Conservation (phyloP, 2,113 vertebrate genomes). For the Pleuronectes platessa region DNA sequence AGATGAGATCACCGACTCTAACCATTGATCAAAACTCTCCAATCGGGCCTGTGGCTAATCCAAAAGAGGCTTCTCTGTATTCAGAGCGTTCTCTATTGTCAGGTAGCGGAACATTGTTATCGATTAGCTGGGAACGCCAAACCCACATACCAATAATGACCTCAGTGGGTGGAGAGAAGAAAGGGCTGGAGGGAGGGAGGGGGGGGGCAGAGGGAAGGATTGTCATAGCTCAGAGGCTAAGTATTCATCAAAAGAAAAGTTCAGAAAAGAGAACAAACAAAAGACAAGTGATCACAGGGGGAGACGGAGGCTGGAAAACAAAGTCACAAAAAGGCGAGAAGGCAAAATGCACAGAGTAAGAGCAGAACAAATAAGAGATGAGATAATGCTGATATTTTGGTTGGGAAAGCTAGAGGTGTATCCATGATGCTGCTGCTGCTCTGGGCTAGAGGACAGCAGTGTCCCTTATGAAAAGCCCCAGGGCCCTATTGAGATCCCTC, state of each 20-base stretch:
- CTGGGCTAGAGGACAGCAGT: constrained; percentile 8
- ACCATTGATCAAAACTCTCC: constrained; percentile 55
- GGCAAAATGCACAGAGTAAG: background rate
- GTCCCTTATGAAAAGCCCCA: constrained; percentile 62
- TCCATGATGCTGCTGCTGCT: constrained; percentile 6
- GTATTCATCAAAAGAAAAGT: constrained; percentile 62
- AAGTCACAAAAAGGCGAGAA: background rate
- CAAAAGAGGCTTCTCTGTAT: background rate
- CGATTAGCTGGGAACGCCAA: constrained; percentile 61
- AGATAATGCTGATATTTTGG: background rate
- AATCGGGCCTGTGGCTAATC: constrained; percentile 10
- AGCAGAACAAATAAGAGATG: background rate
- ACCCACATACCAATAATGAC: constrained; percentile 66
- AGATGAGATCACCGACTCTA: background rate
- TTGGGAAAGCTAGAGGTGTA: constrained; percentile 48
- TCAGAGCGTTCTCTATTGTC: constrained; percentile 53
- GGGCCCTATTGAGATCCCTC: constrained; percentile 76
- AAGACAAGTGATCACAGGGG: constrained; percentile 16
- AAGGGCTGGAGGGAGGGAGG: constrained; percentile 24
- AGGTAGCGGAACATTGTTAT: constrained; percentile 66
- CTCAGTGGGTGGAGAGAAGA: constrained; percentile 51
- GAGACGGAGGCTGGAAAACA: background rate
- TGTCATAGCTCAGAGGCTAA: constrained; percentile 56
- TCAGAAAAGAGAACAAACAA: background rate
- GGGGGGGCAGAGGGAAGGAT: constrained; percentile 13